Evolutionary conservation across 2,797 vertebrate genomes (phyloP), one percentile per base, ranked within the genome.

Genomic region (Tenualosa thibaudeaui): DNA sequence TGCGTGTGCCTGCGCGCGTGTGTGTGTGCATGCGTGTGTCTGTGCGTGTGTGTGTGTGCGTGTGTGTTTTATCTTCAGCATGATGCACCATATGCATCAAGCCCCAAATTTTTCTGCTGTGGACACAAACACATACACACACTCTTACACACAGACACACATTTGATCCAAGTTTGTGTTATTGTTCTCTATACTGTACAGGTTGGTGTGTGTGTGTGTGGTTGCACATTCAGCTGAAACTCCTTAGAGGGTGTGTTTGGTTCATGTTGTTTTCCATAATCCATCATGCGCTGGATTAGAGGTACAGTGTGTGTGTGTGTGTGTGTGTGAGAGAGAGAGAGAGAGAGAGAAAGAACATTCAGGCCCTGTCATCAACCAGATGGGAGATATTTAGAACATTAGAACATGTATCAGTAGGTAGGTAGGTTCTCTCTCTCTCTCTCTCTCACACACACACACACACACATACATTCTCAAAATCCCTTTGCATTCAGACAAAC

Each of bases 21-120:
- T 31, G 31, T 31, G 31, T 31, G 31, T 31, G 31, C 31, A 31
- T 31, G 31, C 46, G 37, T 43, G 97, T 95, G 89, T 90, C 17
- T 51, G 91, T 88, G 96, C 96, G 82, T 89, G 3, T 26, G 81
- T 82, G 12, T 82, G 43, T 54, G 12, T 50, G 62, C 43, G n/a
- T n/a, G 19, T 54, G 53, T 15, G 53, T 46, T 22, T 53, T 31
- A 31, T 60, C 50, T 37, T 2, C 53, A 7, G 7, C 37, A 37
- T 65, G 60, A 13, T 53, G 10, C 51, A 53, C 51, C 13, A 15
- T 53, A 53, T 13, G 2, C 10, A 12, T 53, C 51, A 53, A 10
- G 51, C 51, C 3, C 10, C 51, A 13, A 53, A 13, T 15, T 15
- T 53, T 12, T 15, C 51, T 10, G 3, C 10, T 1, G 13, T 15